A percentile compares a stretch with the other conserved stretches of the same genome.
These are phyloP conservation scores for Hippocampus comes DNA, from an alignment of 2,113 vertebrate species.

Conservation along the genomic window DNA sequence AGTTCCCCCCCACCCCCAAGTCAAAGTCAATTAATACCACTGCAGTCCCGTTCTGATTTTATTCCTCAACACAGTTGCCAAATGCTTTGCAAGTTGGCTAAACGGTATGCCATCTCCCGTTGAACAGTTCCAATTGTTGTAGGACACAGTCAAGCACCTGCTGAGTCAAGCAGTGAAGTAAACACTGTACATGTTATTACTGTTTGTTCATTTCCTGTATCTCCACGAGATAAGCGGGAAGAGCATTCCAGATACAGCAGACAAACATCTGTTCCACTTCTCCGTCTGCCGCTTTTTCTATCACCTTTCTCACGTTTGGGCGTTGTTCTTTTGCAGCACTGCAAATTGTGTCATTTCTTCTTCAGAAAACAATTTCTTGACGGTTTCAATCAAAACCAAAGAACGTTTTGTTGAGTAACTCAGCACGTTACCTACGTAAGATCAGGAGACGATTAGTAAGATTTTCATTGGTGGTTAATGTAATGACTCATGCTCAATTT, in stretches of 20 bases:
- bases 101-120: not conserved
- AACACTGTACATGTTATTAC: not conserved
- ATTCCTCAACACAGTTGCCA: not conserved
- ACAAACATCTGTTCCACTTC: constrained; percentile 5
- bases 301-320: not conserved
- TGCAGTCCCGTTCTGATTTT: no score
- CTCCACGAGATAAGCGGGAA: not conserved
- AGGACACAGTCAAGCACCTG: not conserved
- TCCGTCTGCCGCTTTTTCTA: not conserved
- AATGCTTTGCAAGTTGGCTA: not conserved
- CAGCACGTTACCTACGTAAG: not conserved
- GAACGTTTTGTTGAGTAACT: no score
- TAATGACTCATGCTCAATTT: not conserved
- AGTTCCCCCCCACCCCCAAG: no score
- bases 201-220: not conserved
- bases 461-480: not conserved
- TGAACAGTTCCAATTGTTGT: no score
- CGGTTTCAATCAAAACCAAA: no score
- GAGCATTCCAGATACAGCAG: not conserved
- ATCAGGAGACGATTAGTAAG: not conserved
- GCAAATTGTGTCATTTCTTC: not conserved
- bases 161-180: not conserved
- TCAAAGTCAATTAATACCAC: no score
- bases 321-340: not conserved
- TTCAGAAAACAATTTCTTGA: no score